Conservation (phyloP, 2,888 invertebrate genomes). For the Bhutanitis thaidina region DNA sequence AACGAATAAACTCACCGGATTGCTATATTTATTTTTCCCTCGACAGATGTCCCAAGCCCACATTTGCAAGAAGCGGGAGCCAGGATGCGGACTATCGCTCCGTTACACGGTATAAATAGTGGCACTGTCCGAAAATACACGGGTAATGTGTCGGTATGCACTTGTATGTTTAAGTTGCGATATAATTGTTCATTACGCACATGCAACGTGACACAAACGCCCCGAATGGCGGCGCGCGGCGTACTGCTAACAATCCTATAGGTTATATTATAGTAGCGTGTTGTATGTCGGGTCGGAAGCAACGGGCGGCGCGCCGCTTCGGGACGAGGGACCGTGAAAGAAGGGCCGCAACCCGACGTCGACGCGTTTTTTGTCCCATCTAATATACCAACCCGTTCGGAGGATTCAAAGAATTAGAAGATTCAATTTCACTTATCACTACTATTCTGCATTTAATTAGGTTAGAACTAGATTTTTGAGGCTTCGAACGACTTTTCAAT, state of each 20-base stretch:
- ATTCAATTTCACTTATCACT: no score
- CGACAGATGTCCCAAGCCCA: conserved; percentile 51
- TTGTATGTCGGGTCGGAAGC: conserved; percentile 33
- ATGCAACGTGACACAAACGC: conserved; percentile 40
- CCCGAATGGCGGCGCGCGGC: conserved; percentile 52
- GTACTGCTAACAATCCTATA: conserved; percentile 43
- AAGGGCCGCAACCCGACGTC: conserved; percentile 61
- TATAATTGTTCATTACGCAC: conserved; percentile 42
- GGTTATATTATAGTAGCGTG: conserved; percentile 29
- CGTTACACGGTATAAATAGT: conserved; percentile 42
- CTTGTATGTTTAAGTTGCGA: conserved; percentile 50
- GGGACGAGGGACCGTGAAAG: conserved; percentile 59
- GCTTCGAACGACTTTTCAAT: no score
- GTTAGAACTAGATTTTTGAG: no score
- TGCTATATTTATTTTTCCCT: conserved; percentile 68
- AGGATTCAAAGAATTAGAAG: no score
- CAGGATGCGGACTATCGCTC: conserved; percentile 48
- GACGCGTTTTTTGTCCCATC: conserved; percentile 63
- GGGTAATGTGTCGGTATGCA: conserved; percentile 46
- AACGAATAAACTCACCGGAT: conserved; percentile 65
- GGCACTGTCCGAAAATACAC: conserved; percentile 49
- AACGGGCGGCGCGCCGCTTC: conserved; percentile 29
- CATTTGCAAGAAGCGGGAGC: conserved; percentile 49
- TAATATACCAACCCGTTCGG: conserved; percentile 27
- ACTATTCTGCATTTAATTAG: no score